Evolutionary conservation across 2,113 vertebrate genomes (phyloP).

Genomic region (Crypturellus undulatus): DNA sequence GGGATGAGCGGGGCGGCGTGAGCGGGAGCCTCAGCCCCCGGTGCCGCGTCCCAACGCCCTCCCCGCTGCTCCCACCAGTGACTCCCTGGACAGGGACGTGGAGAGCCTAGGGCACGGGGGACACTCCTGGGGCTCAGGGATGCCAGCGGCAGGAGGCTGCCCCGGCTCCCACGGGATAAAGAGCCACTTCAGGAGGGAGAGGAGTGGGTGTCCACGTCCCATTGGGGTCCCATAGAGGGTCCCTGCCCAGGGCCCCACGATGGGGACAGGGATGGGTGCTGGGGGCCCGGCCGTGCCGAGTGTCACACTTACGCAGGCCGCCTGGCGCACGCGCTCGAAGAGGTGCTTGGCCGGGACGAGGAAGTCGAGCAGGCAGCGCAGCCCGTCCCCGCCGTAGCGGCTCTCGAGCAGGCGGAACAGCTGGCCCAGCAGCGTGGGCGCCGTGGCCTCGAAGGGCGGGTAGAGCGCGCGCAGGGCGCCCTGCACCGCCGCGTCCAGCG

Average conservation of each 20-base stretch:
- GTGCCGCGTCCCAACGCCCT: accelerated
- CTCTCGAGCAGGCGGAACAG: conserved; percentile 92
- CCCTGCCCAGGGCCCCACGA: no score
- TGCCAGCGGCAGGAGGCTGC: not conserved
- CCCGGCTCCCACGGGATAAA: no score
- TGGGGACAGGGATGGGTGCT: no score
- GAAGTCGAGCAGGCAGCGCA: conserved; percentile 92
- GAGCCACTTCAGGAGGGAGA: no score
- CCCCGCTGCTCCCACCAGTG: accelerated
- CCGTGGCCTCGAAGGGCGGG: conserved; percentile 91
- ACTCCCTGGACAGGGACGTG: accelerated
- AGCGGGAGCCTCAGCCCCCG: not conserved
- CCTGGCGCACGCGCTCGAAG: conserved; percentile 90
- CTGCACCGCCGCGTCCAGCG: conserved; percentile 91
- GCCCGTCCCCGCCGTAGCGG: conserved; percentile 88
- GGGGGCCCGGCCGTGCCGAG: no score
- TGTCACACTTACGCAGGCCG: conserved; percentile 87
- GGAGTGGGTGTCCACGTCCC: no score
- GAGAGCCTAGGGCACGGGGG: not conserved
- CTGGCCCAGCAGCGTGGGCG: conserved; percentile 90
- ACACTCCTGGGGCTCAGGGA: not conserved
- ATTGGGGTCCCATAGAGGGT: no score
- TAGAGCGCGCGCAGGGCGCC: conserved; percentile 87
- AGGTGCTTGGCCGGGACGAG: conserved; percentile 93
- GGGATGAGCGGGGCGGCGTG: not conserved